Evolutionary conservation across 1,140 invertebrate species (phyloP).

Genomic region (Drosophila repleta): DNA sequence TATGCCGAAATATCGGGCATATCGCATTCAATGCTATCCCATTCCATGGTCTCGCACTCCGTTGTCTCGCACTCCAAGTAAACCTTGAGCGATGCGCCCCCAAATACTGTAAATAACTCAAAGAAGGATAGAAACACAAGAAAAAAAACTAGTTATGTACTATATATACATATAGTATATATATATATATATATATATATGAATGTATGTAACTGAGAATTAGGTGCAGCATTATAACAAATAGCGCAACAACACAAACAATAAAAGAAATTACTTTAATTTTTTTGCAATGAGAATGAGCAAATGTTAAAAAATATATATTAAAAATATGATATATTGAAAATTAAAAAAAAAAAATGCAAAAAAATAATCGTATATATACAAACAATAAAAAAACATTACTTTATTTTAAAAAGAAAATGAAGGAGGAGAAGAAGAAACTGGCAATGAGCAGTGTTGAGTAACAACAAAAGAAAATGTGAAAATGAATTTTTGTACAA

Average conservation of each 20-base stretch:
- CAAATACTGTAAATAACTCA: constrained; percentile 30
- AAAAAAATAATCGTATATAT: constrained; percentile 34
- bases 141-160: constrained; percentile 13
- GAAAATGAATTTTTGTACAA: constrained; percentile 60
- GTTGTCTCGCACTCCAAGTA: constrained; percentile 80
- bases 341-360: constrained; percentile 20
- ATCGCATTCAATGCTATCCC: constrained; percentile 83
- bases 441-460: constrained; percentile 2
- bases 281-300: constrained; percentile 66
- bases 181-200: constrained; percentile 17
- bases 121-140: constrained; percentile 3
- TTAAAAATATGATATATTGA: constrained; percentile 10
- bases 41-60: constrained; percentile 80
- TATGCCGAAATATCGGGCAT: constrained; percentile 83
- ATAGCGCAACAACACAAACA: constrained; percentile 70
- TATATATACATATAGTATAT: constrained; percentile 16
- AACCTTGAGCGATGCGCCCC: constrained; percentile 1
- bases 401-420: constrained; percentile 63
- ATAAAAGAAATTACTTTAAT: constrained; percentile 82
- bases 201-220: constrained; percentile 51
- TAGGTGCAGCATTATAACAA: constrained; percentile 49
- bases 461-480: constrained; percentile 30
- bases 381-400: constrained; percentile 75
- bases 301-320: constrained; percentile 19
- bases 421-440: not conserved